Evolutionary conservation across 2,888 invertebrate species (phyloP).

Genomic region (Vanessa cardui): DNA sequence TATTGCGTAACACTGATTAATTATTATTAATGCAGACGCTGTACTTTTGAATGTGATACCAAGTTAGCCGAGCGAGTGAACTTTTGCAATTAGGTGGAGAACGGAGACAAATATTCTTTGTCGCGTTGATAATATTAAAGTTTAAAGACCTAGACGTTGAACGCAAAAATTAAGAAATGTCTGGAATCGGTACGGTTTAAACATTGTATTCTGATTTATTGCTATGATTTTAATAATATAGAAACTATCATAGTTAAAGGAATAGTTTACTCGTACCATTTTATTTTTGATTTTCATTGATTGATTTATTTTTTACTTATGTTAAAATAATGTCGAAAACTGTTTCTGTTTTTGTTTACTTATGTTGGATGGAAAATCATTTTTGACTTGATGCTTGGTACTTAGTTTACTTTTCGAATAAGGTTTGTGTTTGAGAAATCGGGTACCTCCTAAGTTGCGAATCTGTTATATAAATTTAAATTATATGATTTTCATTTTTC

Average conservation of each 20-base stretch:
- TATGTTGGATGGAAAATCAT: too few species aligned
- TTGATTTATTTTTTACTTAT: background rate
- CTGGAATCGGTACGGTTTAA: background rate
- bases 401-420: too few species aligned
- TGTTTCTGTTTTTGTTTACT: too few species aligned
- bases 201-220: conserved; percentile 1
- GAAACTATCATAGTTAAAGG: background rate
- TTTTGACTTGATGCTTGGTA: too few species aligned
- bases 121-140: conserved; percentile 31
- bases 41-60: conserved; percentile 26
- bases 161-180: background rate
- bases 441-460: too few species aligned
- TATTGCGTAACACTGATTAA: conserved; percentile 16
- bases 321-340: background rate
- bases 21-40: conserved; percentile 27
- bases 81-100: conserved; percentile 44
- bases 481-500: too few species aligned
- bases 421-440: too few species aligned
- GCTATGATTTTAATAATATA: background rate
- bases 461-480: too few species aligned
- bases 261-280: background rate
- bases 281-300: background rate
- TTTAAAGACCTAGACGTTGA: conserved; percentile 24
- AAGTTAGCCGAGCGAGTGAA: conserved; percentile 33
- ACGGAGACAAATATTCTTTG: conserved; percentile 60